phyloP scores from a whole-genome alignment of 2,888 invertebrate species.

The Cyclophora punctaria region DNA sequence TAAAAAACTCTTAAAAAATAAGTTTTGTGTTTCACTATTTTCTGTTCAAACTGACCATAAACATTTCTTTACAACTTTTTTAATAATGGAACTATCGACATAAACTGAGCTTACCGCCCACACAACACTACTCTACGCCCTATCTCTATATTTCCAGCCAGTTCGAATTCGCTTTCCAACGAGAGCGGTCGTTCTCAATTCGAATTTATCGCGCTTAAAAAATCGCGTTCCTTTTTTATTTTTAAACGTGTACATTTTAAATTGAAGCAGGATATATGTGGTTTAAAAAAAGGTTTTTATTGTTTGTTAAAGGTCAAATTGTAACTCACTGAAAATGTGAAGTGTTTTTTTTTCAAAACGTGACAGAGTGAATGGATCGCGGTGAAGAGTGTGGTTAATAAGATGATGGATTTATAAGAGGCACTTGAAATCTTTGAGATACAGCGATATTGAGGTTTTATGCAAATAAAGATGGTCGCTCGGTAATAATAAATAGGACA shows the following conservation, averaged over 20 bases:
- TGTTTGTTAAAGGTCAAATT: not conserved
- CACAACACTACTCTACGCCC: constrained; percentile 3
- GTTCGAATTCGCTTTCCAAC: constrained; percentile 20
- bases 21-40: too few relatives aligned
- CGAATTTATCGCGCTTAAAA: constrained; percentile 13
- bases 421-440: not conserved
- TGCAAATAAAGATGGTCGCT: not conserved
- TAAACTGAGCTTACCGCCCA: not conserved
- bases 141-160: constrained; percentile 18
- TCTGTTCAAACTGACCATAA: too few relatives aligned
- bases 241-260: constrained; percentile 1
- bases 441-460: not conserved
- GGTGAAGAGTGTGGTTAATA: not conserved
- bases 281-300: not conserved
- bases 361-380: constrained; percentile 14
- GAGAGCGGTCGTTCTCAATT: constrained; percentile 23
- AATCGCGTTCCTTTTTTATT: constrained; percentile 21
- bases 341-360: constrained; percentile 3
- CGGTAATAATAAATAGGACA: not conserved
- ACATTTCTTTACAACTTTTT: too few relatives aligned
- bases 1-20: too few relatives aligned
- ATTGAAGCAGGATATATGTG: not conserved
- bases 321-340: not conserved
- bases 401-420: not conserved
- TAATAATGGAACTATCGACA: not conserved